Conservation (phyloP, 1,140 invertebrate species). For the Tetramorium parvispinum region DNA sequence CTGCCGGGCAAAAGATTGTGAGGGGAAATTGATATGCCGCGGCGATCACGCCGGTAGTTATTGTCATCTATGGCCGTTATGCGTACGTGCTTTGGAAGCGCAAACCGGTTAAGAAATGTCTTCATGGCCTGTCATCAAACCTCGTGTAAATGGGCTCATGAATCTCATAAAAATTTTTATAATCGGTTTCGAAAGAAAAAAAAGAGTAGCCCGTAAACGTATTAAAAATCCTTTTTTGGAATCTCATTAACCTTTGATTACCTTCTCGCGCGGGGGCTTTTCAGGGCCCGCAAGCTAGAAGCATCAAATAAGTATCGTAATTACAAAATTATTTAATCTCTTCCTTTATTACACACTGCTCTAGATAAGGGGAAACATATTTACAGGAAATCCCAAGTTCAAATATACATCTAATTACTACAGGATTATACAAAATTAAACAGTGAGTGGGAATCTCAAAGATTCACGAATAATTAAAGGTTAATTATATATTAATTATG, state of each 20-base stretch:
- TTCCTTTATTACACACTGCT: too few relatives aligned
- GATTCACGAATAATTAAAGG: too few relatives aligned
- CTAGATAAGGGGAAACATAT: too few relatives aligned
- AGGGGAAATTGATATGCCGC: conserved; percentile 72
- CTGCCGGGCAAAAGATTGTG: conserved; percentile 25
- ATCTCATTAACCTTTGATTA: not conserved
- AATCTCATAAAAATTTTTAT: conserved; percentile 64
- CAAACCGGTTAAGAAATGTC: conserved; percentile 68
- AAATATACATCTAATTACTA: too few relatives aligned
- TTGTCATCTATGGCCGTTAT: conserved; percentile 75
- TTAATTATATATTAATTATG: conserved; percentile 47
- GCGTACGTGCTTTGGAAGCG: conserved; percentile 68
- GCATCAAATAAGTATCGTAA: too few relatives aligned
- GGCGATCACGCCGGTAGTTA: conserved; percentile 65
- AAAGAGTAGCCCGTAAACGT: not conserved
- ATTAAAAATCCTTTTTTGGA: conserved; percentile 12
- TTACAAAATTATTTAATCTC: too few relatives aligned
- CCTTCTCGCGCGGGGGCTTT: too few relatives aligned
- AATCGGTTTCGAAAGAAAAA: not conserved
- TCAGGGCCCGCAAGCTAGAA: too few relatives aligned
- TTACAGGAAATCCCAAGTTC: too few relatives aligned
- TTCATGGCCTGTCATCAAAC: conserved; percentile 70
- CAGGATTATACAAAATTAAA: too few relatives aligned
- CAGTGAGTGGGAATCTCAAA: too few relatives aligned
- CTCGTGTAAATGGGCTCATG: conserved; percentile 68